These are phyloP conservation scores for Centropristis striata DNA, from an alignment of 2,113 vertebrate genomes.

Conservation along the genomic window DNA sequence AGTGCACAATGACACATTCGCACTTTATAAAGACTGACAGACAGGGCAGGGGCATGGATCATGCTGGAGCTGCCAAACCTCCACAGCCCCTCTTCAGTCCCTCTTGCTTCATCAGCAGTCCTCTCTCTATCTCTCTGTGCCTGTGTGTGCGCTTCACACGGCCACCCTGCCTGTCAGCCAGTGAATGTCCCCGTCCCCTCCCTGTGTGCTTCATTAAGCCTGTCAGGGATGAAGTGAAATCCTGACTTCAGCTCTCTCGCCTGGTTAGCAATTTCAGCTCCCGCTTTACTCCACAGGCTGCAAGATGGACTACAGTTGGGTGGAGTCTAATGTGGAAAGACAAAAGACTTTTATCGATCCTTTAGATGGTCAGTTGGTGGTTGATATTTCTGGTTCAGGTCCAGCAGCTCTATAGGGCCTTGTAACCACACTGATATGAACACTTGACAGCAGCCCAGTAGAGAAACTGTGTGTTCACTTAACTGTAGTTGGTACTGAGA, in stretches of 20 bases:
- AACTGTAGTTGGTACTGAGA: neutral
- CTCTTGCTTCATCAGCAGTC: constrained; percentile 72
- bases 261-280: constrained; percentile 55
- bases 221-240: constrained; percentile 69
- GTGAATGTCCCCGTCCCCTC: constrained; percentile 55
- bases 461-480: neutral
- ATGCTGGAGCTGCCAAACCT: constrained; percentile 57
- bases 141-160: constrained; percentile 32
- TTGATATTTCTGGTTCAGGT: constrained; percentile 12
- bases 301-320: constrained; percentile 17
- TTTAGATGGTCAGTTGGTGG: neutral
- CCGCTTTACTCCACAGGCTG: constrained; percentile 28
- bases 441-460: neutral
- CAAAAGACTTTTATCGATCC: constrained; percentile 20
- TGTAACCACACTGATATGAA: neutral
- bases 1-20: constrained; percentile 28
- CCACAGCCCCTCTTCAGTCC: constrained; percentile 40
- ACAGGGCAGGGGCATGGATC: constrained; percentile 51
- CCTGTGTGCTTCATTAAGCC: constrained; percentile 70
- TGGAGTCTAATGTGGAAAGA: constrained; percentile 15
- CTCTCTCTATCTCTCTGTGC: constrained; percentile 6
- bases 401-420: neutral
- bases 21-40: constrained; percentile 39
- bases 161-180: constrained; percentile 65
- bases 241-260: constrained; percentile 70